phyloP scores from a whole-genome alignment of 2,797 vertebrate species.

The Acipenser oxyrinchus region DNA sequence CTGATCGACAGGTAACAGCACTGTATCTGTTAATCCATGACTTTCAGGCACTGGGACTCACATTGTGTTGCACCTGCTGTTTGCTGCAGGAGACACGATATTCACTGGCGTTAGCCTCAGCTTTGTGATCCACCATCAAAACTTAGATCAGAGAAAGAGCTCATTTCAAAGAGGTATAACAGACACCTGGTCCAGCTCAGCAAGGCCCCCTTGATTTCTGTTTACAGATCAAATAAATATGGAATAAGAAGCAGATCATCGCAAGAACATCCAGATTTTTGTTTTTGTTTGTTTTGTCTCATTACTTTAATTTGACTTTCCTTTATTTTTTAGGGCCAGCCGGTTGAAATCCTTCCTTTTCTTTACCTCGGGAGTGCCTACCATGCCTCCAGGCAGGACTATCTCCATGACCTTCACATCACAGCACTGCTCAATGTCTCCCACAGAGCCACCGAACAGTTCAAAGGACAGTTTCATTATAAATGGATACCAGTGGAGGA shows the following conservation, averaged over 20 bases:
- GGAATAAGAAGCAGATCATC: neutral
- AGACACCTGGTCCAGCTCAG: conserved; percentile 29
- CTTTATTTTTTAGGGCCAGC: conserved; percentile 70
- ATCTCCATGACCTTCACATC: conserved; percentile 88
- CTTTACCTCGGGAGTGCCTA: conserved; percentile 98
- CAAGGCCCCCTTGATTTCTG: conserved; percentile 40
- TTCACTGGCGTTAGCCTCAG: neutral
- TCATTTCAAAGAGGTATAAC: conserved; percentile 31
- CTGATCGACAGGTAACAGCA: too few relatives aligned
- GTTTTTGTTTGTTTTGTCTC: neutral
- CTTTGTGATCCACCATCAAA: conserved; percentile 11
- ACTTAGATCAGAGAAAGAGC: conserved; percentile 8
- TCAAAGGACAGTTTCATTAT: conserved; percentile 77
- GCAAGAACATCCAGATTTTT: neutral
- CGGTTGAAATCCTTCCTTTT: conserved; percentile 95
- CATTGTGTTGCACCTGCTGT: neutral
- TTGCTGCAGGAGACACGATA: neutral
- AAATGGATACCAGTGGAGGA: conserved; percentile 98
- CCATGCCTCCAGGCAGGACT: conserved; percentile 91
- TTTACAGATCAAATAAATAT: conserved; percentile 14
- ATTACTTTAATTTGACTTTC: conserved; percentile 15
- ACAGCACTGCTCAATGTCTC: conserved; percentile 96
- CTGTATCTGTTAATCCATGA: too few relatives aligned
- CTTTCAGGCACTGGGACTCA: neutral
- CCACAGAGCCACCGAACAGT: conserved; percentile 73